These are phyloP conservation scores for Oreamnos americanus DNA, from an alignment of 2,113 vertebrate genomes.

Conservation along the genomic window DNA sequence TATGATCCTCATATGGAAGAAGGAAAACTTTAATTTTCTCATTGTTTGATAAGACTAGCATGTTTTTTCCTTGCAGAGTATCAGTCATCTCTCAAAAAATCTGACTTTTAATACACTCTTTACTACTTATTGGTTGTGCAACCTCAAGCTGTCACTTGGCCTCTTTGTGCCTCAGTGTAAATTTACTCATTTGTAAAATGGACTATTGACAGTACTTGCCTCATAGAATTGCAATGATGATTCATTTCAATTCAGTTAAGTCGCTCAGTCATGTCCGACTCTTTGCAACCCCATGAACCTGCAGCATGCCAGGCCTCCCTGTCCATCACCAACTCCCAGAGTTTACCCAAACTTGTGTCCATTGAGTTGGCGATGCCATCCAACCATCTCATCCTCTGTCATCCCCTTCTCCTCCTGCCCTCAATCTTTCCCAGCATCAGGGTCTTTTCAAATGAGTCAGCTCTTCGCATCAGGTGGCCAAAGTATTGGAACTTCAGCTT, in stretches of 20 bases:
- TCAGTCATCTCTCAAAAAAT: background rate
- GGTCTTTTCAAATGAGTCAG: background rate
- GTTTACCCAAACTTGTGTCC: background rate
- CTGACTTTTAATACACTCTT: background rate
- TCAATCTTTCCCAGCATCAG: background rate
- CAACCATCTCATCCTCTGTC: background rate
- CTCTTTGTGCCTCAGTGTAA: background rate
- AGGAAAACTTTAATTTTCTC: slow-evolving; percentile 13
- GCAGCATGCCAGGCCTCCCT: background rate
- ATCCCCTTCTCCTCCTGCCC: background rate
- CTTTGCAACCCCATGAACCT: fast-evolving
- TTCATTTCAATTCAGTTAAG: background rate
- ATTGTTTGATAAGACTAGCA: background rate
- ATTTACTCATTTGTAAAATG: background rate
- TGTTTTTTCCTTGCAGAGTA: background rate
- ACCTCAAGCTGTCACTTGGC: background rate
- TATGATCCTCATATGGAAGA: slow-evolving; percentile 11
- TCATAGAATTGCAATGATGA: background rate
- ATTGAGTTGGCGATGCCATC: background rate
- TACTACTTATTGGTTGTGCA: background rate
- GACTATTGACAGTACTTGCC: background rate
- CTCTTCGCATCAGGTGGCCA: background rate
- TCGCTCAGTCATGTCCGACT: fast-evolving
- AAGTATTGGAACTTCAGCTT: background rate
- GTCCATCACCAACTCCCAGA: background rate